Conservation (phyloP, 2,888 invertebrate species). For the Leptopilina drosophilae region DNA sequence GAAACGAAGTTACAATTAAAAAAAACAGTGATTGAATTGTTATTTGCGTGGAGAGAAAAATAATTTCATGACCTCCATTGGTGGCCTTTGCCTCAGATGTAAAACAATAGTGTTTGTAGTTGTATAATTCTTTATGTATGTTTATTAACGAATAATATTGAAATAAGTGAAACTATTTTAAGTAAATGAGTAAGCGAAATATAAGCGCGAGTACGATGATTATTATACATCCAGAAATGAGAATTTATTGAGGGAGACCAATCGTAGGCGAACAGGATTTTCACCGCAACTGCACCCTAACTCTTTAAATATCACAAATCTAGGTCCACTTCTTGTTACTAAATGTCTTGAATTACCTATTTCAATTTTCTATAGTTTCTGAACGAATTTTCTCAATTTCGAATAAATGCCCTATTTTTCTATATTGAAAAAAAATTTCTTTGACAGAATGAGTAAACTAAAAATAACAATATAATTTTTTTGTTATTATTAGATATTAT, state of each 20-base stretch:
- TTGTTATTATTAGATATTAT: too few species aligned
- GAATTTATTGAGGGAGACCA: slow-evolving; percentile 26
- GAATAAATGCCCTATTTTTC: too few species aligned
- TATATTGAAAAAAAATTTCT: too few species aligned
- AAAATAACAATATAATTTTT: too few species aligned
- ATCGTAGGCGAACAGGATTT: slow-evolving; percentile 39
- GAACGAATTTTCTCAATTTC: too few species aligned
- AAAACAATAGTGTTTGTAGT: slow-evolving; percentile 23
- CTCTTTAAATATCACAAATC: slow-evolving; percentile 34
- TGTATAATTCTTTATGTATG: not conserved
- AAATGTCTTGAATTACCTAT: too few species aligned
- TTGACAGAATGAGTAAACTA: too few species aligned
- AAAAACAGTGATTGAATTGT: not conserved
- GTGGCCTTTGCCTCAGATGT: not conserved
- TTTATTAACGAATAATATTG: not conserved
- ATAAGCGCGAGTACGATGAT: not conserved
- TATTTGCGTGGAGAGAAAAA: not conserved
- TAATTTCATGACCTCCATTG: slow-evolving; percentile 24
- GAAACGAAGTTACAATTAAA: not conserved
- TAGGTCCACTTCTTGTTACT: slow-evolving; percentile 13
- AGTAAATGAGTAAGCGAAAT: slow-evolving; percentile 39
- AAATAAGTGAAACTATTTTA: slow-evolving; percentile 32
- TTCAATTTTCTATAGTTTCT: too few species aligned
- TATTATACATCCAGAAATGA: slow-evolving; percentile 24
- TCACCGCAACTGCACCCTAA: slow-evolving; percentile 28